Percentiles rank a stretch among this genome's conserved stretches.
These are phyloP conservation scores for Ochotona princeps DNA, from an alignment of 2,113 vertebrate species.

Conservation along the genomic window DNA sequence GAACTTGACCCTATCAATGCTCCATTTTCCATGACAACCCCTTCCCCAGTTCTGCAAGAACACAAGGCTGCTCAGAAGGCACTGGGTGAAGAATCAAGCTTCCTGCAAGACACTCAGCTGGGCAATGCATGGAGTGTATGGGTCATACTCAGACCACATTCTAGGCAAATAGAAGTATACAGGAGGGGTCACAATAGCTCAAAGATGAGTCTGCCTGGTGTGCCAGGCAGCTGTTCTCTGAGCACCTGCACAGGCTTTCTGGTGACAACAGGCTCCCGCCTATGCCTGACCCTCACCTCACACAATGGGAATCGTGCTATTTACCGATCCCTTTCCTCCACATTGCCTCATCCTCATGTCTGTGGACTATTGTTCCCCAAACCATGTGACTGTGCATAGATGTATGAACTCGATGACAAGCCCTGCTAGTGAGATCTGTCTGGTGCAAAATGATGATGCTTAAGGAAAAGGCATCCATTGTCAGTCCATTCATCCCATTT, in stretches of 20 bases:
- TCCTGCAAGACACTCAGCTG: constrained; percentile 53
- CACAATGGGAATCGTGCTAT: not conserved
- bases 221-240: constrained; percentile 78
- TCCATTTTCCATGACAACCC: not conserved
- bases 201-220: constrained; percentile 63
- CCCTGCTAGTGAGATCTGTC: not conserved
- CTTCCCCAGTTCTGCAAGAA: not conserved
- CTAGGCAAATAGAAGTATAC: constrained; percentile 77
- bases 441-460: not conserved
- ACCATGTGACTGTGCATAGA: not conserved
- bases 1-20: not conserved
- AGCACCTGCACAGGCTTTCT: constrained; percentile 75
- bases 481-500: no score
- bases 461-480: not conserved
- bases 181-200: constrained; percentile 72
- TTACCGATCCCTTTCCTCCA: not conserved
- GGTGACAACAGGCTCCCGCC: constrained; percentile 45
- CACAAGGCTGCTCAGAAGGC: not conserved
- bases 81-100: not conserved
- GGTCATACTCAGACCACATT: constrained; percentile 72
- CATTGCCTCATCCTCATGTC: not conserved
- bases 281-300: not conserved
- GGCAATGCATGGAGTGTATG: constrained; percentile 63
- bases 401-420: not conserved
- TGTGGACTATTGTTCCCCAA: not conserved